phyloP scores from a whole-genome alignment of 1,140 invertebrate genomes.

The Polypedilum pembai region DNA sequence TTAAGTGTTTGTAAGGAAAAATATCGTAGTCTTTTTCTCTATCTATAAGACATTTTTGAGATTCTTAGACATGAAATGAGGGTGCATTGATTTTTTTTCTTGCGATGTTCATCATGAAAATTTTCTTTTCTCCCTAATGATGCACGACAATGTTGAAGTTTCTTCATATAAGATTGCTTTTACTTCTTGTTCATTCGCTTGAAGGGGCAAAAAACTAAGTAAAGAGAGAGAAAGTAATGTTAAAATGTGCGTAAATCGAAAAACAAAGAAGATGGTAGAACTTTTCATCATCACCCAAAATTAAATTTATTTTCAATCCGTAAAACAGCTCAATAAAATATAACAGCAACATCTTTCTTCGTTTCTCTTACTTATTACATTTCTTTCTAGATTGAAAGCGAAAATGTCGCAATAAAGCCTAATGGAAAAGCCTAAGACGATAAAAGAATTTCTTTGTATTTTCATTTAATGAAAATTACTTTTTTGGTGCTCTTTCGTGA shows the following conservation, averaged over 20 bases:
- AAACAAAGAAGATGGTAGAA: not conserved
- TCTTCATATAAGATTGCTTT: not conserved
- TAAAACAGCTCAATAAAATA: not conserved
- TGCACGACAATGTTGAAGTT: not conserved
- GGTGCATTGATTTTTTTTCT: not conserved
- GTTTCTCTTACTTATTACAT: not conserved
- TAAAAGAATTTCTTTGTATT: not conserved
- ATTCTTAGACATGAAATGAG: no score
- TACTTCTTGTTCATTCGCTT: not conserved
- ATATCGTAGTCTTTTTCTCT: no score
- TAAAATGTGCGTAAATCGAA: not conserved
- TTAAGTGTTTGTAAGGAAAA: no score
- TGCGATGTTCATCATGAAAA: not conserved
- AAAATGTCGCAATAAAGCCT: conserved; percentile 11
- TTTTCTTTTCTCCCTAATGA: not conserved
- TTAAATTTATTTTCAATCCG: conserved; percentile 7
- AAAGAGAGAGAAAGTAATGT: not conserved
- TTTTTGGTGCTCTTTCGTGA: not conserved
- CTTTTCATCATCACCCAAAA: not conserved
- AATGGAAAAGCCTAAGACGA: not conserved
- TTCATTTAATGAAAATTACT: not conserved
- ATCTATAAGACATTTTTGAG: no score
- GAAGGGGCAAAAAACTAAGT: not conserved
- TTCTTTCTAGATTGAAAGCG: not conserved
- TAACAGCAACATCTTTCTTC: conserved; percentile 3